Percentiles rank a stretch among this genome's conserved stretches.
Conservation (phyloP, 1,140 invertebrate species). For the Anadara kagoshimensis region DNA sequence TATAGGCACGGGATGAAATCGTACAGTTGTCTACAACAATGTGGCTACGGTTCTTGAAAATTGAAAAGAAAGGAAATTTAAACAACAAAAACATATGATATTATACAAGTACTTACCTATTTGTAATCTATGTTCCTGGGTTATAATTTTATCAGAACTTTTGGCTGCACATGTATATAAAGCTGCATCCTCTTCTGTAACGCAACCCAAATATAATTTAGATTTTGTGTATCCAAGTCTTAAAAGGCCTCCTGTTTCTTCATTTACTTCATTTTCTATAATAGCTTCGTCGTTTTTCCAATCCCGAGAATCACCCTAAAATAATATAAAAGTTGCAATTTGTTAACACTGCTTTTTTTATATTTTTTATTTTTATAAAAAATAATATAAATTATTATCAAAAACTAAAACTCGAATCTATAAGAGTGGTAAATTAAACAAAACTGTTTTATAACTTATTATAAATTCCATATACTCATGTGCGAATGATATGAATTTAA, state of each 20-base stretch:
- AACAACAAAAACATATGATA: not conserved
- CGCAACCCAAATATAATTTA: conserved; percentile 56
- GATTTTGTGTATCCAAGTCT: conserved; percentile 48
- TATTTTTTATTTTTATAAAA: no score
- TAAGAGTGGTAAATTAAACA: no score
- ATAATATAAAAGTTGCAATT: not conserved
- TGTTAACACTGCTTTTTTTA: no score
- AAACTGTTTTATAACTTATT: no score
- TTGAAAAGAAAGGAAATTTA: not conserved
- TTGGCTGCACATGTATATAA: conserved; percentile 60
- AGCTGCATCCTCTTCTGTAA: conserved; percentile 42
- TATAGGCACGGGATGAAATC: no score
- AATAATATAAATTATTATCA: no score
- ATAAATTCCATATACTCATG: no score
- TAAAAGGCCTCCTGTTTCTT: conserved; percentile 24
- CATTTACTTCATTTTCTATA: conserved; percentile 45
- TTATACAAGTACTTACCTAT: conserved; percentile 49
- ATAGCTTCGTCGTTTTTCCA: conserved; percentile 43
- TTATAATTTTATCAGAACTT: conserved; percentile 44
- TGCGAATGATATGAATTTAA: no score
- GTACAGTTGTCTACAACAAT: no score
- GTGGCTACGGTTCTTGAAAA: no score
- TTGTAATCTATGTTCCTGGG: conserved; percentile 42
- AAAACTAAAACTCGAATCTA: no score
- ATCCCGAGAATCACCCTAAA: conserved; percentile 48